Base-by-base conservation (phyloP, 53 echinoderm and acorn worm genomes). In the Henricia sp. region DNA sequence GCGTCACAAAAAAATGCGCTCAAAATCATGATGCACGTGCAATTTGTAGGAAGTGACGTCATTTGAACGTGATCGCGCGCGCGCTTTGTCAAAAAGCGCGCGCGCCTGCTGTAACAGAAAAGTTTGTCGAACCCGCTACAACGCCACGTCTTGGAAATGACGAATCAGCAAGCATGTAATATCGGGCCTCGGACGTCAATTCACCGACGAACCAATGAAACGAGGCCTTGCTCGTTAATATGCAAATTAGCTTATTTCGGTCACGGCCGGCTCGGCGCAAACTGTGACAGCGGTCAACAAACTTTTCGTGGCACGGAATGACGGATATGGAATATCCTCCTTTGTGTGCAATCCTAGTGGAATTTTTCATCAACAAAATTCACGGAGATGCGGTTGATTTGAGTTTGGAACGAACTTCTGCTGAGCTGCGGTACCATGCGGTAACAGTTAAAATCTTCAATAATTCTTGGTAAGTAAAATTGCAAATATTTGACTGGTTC, bases 111-210 rank as follows among this genome's bases (percentile, higher is more conserved):
- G 33, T 24, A 46, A 54, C 35, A 50, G 36, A 62, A 80, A 80
- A 80, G 80, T 80, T 80, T 80, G 80, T 80, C 80, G 65, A 80
- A 63, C 80, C 64, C 56, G 20, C 33, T 62, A 6, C 46, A 6
- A 16, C 1, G 1, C 1, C 1, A 2, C 6, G 11, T 16, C 35
- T n/a, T 37, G 26, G 37, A 73, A 80, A 34, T 57, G 50, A 50
- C 80, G 32, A 80, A 80, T 64, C 80, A 80, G 62, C 29, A 46
- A 12, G 6, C 80, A 9, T 23, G 80, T 80, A 63, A 50, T 46
- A 20, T 50, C 19, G 20, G 16, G 3, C 20, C 33, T 24, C 0
- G 57, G 37, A 37, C 41, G 75, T 57, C 41, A 42, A 57, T 30
- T 24, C 40, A 12, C 30, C 17, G 10, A 10, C n/a, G 16, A 43